Percentiles rank a stretch among this genome's conserved stretches.
Evolutionary conservation across 2,797 vertebrate genomes (phyloP).

Genomic region (Typhlichthys eigenmanni): DNA sequence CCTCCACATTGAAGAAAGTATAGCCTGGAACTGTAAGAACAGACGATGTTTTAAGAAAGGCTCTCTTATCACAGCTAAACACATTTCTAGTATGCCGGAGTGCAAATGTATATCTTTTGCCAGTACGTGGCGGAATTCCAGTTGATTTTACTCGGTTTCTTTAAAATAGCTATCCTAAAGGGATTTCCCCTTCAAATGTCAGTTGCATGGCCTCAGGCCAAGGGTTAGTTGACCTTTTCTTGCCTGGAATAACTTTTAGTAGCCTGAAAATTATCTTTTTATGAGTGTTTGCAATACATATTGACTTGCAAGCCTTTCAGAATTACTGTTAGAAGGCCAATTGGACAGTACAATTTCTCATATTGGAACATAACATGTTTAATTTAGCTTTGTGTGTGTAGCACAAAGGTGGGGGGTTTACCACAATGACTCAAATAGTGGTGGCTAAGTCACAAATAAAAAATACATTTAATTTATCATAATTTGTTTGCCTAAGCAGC

Average conservation of each 20-base stretch:
- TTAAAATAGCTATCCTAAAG: background rate
- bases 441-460: too few relatives aligned
- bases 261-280: background rate
- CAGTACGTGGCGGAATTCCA: background rate
- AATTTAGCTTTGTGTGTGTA: too few relatives aligned
- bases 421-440: too few relatives aligned
- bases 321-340: too few relatives aligned
- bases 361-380: too few relatives aligned
- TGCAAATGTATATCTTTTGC: background rate
- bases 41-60: background rate
- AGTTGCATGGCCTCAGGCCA: background rate
- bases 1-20: slow-evolving; percentile 1
- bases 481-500: too few relatives aligned
- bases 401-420: too few relatives aligned
- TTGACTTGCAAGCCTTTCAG: too few relatives aligned
- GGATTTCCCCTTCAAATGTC: background rate
- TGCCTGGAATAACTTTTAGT: background rate
- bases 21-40: background rate
- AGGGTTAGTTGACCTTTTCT: background rate
- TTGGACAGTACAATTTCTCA: too few relatives aligned
- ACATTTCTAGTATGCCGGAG: background rate
- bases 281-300: too few relatives aligned
- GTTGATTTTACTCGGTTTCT: background rate
- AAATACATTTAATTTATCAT: too few relatives aligned
- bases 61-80: background rate